phyloP scores from a whole-genome alignment of 2,113 vertebrate genomes.

The Xyrauchen texanus region DNA sequence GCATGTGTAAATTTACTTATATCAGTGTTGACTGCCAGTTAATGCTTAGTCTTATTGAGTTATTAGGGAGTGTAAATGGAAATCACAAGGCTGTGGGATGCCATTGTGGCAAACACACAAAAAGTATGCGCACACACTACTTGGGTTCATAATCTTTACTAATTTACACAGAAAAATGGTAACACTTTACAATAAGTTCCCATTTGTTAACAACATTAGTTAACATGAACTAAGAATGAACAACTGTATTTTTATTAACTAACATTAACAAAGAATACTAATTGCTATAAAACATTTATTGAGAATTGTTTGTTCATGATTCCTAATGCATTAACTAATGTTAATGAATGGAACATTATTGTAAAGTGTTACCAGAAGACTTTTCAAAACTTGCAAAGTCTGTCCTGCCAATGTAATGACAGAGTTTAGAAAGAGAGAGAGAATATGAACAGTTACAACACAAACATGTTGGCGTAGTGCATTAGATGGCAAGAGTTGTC shows the following conservation, averaged over 20 bases:
- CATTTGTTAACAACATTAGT: too few relatives aligned
- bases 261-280: too few relatives aligned
- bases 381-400: neutral
- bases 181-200: too few relatives aligned
- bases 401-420: neutral
- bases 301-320: too few relatives aligned
- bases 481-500: neutral
- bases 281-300: too few relatives aligned
- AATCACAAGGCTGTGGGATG: slow-evolving; percentile 23
- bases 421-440: neutral
- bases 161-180: too few relatives aligned
- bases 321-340: too few relatives aligned
- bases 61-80: slow-evolving; percentile 34
- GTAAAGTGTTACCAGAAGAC: too few relatives aligned
- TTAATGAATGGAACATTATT: too few relatives aligned
- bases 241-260: too few relatives aligned
- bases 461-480: neutral
- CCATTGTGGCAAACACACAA: slow-evolving; percentile 23
- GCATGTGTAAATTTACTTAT: slow-evolving; percentile 38
- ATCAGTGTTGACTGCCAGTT: slow-evolving; percentile 34
- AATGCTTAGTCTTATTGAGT: slow-evolving; percentile 38
- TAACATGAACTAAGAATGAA: too few relatives aligned
- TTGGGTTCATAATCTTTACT: neutral
- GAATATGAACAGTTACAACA: neutral
- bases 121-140: neutral